These are phyloP conservation scores for Sitobion miscanthi DNA, from an alignment of 1,140 invertebrate genomes.

Conservation along the genomic window DNA sequence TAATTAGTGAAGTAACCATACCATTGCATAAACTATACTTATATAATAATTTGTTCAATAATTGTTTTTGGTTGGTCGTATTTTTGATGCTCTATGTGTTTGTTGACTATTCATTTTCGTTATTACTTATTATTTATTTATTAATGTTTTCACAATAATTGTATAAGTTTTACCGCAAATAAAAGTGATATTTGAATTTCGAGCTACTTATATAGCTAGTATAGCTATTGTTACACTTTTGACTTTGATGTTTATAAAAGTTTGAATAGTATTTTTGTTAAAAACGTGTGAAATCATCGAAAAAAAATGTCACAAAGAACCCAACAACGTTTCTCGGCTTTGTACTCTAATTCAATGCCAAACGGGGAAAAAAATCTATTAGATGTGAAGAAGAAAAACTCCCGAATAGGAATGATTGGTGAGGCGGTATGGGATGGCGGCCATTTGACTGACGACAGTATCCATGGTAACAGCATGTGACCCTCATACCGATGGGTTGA, in stretches of 20 bases:
- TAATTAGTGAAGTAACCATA: background rate
- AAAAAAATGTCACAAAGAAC: background rate
- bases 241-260: background rate
- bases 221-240: background rate
- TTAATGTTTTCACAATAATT: background rate
- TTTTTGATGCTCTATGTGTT: background rate
- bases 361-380: slow-evolving; percentile 34
- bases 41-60: background rate
- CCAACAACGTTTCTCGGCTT: background rate
- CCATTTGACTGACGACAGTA: slow-evolving; percentile 55
- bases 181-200: background rate
- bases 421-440: slow-evolving; percentile 50
- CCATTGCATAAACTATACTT: background rate
- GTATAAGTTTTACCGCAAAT: background rate
- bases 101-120: background rate
- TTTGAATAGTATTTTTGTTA: background rate
- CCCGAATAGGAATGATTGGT: slow-evolving; percentile 24
- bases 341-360: background rate
- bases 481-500: slow-evolving; percentile 50
- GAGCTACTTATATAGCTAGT: background rate
- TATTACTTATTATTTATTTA: background rate
- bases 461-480: slow-evolving; percentile 52
- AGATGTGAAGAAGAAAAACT: slow-evolving; percentile 24
- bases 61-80: background rate
- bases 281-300: background rate